Percentiles rank a stretch among this genome's conserved stretches.
phyloP scores from a whole-genome alignment of 1,140 invertebrate genomes.

The Melanaphis sacchari region DNA sequence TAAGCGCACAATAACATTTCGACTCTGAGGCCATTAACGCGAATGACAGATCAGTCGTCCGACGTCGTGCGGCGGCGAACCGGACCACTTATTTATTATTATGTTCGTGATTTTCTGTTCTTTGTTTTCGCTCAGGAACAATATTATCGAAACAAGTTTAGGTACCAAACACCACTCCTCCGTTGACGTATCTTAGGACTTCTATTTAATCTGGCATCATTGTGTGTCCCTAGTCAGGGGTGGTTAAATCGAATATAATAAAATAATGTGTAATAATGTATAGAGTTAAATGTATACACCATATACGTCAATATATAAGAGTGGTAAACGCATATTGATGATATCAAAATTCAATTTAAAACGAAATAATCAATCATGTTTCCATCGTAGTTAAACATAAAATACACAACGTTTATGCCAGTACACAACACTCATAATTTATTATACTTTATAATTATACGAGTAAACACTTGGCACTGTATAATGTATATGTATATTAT shows the following conservation, averaged over 20 bases:
- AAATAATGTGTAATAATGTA: no score
- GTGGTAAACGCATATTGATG: conserved; percentile 13
- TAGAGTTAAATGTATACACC: background rate
- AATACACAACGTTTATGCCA: background rate
- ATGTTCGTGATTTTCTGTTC: conserved; percentile 49
- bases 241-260: background rate
- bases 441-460: background rate
- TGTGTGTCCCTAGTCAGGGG: background rate
- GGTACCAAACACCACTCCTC: background rate
- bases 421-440: background rate
- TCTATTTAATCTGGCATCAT: background rate
- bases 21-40: conserved; percentile 38
- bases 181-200: background rate
- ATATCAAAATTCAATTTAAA: background rate
- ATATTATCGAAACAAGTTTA: conserved; percentile 35
- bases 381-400: background rate
- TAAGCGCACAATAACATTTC: conserved; percentile 41
- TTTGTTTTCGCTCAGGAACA: conserved; percentile 9
- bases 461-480: background rate
- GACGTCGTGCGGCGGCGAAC: conserved; percentile 28
- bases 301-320: background rate
- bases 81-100: conserved; percentile 26
- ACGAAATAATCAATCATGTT: background rate
- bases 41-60: conserved; percentile 46
- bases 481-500: background rate